Evolutionary conservation across 1,140 invertebrate genomes (phyloP), one percentile per base, ranked within the genome.

Genomic region (Chrysomallon squamiferum): DNA sequence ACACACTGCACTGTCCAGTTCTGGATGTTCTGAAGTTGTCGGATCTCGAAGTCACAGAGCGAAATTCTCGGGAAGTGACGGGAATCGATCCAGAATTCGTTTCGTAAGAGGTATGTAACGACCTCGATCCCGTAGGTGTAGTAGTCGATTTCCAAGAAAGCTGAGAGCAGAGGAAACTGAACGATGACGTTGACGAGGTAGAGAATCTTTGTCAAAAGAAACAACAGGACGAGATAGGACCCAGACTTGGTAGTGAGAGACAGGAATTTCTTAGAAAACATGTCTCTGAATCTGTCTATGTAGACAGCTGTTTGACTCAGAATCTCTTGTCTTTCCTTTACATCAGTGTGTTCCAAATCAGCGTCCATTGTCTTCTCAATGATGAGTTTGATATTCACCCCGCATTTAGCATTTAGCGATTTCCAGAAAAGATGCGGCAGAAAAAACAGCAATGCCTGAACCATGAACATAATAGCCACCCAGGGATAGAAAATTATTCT

Each of bases 361-460:
- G n/a, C n/a, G n/a, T n/a, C n/a, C n/a, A n/a, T n/a, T n/a, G n/a
- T n/a, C n/a, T n/a, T n/a, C n/a, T n/a, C 86, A 85, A 95, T 90
- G 25, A 81, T 73, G 59, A 75, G 78, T 33, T 75, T 69, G 7
- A 79, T 47, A 54, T 79, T 80, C 1, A 80, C 50, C 25, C 80
- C 80, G 15, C 73, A 73, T 11, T 67, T 61, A 25, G 65, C 69
- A 49, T 77, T 77, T 2, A 76, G 47, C 66, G 80, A 71, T n/a
- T 73, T 70, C 83, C 83, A 84, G 2, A 82, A 33, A 9, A 82
- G 47, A 43, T 95, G 90, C 56, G 96, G 96, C 68, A 95, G 92
- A 88, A 97, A 97, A 88, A 98, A 98, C 74, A 97, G 87, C 85
- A 97, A 63, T 4, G 83, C 95, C 93, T 97, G 90, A 13, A 87